Conservation (phyloP, 2,113 vertebrate species). For the Gasterosteus nipponicus region DNA sequence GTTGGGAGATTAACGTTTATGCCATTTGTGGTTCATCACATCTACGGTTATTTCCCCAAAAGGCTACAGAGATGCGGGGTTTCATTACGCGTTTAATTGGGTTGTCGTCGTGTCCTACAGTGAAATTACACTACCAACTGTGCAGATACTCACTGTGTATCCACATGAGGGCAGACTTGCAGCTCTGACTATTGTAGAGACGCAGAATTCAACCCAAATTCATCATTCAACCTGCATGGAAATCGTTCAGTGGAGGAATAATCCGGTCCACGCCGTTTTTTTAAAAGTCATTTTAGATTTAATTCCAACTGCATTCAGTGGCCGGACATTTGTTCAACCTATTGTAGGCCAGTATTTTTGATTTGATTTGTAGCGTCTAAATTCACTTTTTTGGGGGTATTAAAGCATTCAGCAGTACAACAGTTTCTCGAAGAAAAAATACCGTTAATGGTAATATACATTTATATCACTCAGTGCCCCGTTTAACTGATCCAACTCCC, state of each 20-base stretch:
- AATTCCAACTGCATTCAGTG: neutral
- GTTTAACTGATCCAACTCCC: neutral
- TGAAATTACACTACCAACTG: constrained; percentile 53
- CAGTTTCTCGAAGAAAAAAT: neutral
- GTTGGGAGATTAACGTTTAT: constrained; percentile 1
- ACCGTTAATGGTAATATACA: neutral
- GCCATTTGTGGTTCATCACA: constrained; percentile 23
- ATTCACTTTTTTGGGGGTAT: neutral
- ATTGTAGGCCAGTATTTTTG: neutral
- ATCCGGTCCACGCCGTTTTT: neutral
- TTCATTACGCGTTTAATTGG: constrained; percentile 72
- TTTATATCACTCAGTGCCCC: neutral
- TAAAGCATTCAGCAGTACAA: neutral
- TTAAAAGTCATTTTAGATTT: constrained; percentile 10
- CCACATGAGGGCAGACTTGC: constrained; percentile 80
- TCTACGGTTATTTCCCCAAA: constrained; percentile 40
- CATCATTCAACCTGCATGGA: constrained; percentile 31
- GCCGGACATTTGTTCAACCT: neutral
- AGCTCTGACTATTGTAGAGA: constrained; percentile 32
- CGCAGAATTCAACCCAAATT: constrained; percentile 35
- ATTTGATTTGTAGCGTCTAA: neutral
- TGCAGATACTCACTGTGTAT: constrained; percentile 36
- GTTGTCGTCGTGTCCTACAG: constrained; percentile 57
- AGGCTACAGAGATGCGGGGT: constrained; percentile 39
- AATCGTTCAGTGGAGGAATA: constrained; percentile 15